Conservation (phyloP, 2,888 invertebrate genomes). For the Neocrepidodera transversa region DNA sequence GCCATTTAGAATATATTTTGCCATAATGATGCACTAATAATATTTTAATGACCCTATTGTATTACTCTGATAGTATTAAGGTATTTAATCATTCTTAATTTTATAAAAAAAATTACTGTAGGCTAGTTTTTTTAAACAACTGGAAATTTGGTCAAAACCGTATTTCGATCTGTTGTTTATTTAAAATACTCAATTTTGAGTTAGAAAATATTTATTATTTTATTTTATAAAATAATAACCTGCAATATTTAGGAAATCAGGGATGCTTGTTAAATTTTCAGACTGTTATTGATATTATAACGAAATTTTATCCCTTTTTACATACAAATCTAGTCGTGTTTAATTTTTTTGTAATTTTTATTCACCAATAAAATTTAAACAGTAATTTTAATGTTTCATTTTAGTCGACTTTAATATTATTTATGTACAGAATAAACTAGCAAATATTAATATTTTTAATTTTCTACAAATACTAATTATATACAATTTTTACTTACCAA, state of each 20-base stretch:
- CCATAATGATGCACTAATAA: not conserved
- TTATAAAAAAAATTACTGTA: not conserved
- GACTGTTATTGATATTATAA: constrained; percentile 12
- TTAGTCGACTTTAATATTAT: no score
- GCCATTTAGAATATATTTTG: no score
- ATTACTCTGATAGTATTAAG: not conserved
- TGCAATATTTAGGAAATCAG: constrained; percentile 22
- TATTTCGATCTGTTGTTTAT: not conserved
- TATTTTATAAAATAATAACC: not conserved
- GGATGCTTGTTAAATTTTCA: constrained; percentile 19
- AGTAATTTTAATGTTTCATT: no score
- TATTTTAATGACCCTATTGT: not conserved
- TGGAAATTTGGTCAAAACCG: no score
- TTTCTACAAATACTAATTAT: no score
- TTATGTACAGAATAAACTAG: no score
- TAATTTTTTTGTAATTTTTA: constrained; percentile 14
- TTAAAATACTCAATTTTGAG: not conserved
- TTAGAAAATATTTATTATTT: not conserved
- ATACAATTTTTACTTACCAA: no score
- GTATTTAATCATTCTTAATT: not conserved
- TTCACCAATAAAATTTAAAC: no score
- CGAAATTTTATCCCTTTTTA: constrained; percentile 9
- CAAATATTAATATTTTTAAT: no score
- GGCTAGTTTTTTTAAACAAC: not conserved
- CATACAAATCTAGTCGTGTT: constrained; percentile 16